Evolutionary conservation across 64 coral and sea anemone species (phyloP).

Genomic region (Orbicella faveolata): DNA sequence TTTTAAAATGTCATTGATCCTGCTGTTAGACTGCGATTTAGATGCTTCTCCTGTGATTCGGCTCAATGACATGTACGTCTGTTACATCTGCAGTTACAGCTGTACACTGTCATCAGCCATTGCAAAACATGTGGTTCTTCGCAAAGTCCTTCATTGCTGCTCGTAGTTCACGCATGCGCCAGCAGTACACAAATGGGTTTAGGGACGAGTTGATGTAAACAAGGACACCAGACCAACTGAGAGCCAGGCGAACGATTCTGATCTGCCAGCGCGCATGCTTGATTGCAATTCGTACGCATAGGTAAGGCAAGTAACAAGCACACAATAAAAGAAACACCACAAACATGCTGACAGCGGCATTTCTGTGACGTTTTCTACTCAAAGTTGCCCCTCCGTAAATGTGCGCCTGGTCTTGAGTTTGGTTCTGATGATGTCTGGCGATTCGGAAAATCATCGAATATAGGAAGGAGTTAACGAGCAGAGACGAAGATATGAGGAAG

Average conservation of each 20-base stretch:
- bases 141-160: not conserved
- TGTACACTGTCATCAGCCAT: no score
- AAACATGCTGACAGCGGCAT: not conserved
- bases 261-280: not conserved
- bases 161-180: conserved; percentile 20
- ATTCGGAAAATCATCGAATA: conserved; percentile 9
- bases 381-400: not conserved
- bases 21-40: no score
- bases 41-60: no score
- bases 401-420: not conserved
- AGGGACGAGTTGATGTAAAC: conserved; percentile 20
- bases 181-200: conserved; percentile 12
- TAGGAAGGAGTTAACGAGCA: not conserved
- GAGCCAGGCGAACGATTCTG: not conserved
- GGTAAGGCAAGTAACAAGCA: not conserved
- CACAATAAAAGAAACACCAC: not conserved
- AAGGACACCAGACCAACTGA: not conserved
- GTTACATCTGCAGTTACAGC: no score
- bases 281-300: not conserved
- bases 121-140: not conserved
- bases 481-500: not conserved
- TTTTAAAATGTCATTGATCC: no score
- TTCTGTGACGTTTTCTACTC: not conserved
- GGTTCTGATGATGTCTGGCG: not conserved
- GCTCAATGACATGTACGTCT: no score